These are phyloP conservation scores for Meles meles DNA, from an alignment of 2,113 vertebrate genomes.

Conservation along the genomic window DNA sequence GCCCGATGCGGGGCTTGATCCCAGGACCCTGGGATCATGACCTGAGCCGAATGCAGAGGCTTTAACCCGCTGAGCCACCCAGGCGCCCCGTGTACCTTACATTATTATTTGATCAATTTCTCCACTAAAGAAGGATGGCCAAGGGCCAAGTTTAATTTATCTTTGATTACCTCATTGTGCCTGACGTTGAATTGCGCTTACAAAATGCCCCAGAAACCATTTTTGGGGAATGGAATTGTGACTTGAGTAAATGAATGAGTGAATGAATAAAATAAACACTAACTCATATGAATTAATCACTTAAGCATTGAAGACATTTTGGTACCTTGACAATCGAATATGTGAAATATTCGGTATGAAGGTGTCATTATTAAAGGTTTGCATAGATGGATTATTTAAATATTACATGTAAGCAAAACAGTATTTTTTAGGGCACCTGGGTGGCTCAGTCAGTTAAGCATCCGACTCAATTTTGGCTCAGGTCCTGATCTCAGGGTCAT, in stretches of 20 bases:
- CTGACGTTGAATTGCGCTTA: conserved; percentile 10
- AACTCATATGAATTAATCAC: background rate
- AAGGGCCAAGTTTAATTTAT: conserved; percentile 5
- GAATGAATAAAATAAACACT: background rate
- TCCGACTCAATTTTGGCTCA: background rate
- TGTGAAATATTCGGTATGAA: background rate
- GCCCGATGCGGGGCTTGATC: no score
- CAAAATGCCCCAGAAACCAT: background rate
- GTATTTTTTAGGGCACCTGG: background rate
- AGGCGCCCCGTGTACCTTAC: background rate
- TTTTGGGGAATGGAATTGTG: background rate
- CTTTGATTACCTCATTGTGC: background rate
- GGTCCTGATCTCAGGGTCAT: background rate
- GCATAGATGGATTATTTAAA: background rate
- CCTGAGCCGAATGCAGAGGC: no score
- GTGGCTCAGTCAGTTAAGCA: background rate
- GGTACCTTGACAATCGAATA: conserved; percentile 16
- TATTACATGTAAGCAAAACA: conserved; percentile 8
- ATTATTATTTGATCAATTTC: conserved; percentile 22
- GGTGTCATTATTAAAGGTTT: conserved; percentile 14
- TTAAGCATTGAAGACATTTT: conserved; percentile 22
- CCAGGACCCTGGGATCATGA: no score
- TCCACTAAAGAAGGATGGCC: background rate
- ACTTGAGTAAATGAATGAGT: background rate
- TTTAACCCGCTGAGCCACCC: no score